Conservation (phyloP, 2,113 vertebrate genomes). For the Megalops atlanticus region DNA sequence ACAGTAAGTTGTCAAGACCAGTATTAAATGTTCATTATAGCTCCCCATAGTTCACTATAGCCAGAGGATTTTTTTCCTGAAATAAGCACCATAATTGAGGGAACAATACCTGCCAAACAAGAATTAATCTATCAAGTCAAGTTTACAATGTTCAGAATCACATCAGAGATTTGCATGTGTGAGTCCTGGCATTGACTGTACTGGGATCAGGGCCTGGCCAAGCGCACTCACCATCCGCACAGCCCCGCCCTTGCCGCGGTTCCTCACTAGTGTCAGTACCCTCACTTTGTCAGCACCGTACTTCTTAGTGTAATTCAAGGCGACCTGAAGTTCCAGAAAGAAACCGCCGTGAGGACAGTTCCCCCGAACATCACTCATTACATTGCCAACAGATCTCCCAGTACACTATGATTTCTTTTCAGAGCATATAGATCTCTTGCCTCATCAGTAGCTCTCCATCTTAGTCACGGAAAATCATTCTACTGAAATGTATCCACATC, state of each 20-base stretch:
- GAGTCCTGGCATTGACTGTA: not conserved
- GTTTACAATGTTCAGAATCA: not conserved
- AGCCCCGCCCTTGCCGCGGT: slow-evolving; percentile 93
- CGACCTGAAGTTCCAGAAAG: slow-evolving; percentile 71
- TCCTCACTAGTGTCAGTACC: slow-evolving; percentile 84
- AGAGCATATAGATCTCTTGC: too few species aligned
- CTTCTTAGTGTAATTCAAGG: slow-evolving; percentile 79
- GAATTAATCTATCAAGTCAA: not conserved
- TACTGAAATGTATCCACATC: too few species aligned
- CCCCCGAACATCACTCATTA: too few species aligned
- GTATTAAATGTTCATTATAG: too few species aligned
- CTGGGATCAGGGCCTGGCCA: not conserved
- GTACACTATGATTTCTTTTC: too few species aligned
- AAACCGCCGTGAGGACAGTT: not conserved
- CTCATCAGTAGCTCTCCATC: too few species aligned
- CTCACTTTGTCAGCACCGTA: slow-evolving; percentile 88
- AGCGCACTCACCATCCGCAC: slow-evolving; percentile 80
- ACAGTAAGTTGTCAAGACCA: too few species aligned
- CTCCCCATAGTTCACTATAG: too few species aligned
- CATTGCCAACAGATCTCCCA: not conserved
- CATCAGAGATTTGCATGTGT: not conserved
- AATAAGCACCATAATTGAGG: too few species aligned
- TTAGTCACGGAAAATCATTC: too few species aligned
- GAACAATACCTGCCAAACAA: not conserved
- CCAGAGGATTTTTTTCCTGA: not conserved